phyloP scores from a whole-genome alignment of 2,888 invertebrate genomes.

The Carpatolechia fugitivella region DNA sequence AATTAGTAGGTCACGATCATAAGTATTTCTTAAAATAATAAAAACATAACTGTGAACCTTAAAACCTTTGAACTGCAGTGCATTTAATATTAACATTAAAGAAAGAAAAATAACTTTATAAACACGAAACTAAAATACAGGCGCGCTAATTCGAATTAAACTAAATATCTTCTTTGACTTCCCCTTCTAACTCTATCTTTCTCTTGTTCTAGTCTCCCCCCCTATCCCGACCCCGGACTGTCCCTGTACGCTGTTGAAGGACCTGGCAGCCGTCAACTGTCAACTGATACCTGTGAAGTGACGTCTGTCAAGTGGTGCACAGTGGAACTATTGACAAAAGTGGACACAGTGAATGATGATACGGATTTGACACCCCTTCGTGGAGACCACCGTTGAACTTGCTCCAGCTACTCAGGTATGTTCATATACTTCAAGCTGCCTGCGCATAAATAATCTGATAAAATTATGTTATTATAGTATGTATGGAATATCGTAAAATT shows the following conservation, averaged over 20 bases:
- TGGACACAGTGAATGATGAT: constrained; percentile 47
- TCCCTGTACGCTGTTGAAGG: constrained; percentile 42
- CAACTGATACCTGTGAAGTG: background rate
- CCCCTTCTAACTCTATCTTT: constrained; percentile 26
- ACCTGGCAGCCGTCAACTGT: constrained; percentile 12
- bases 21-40: no score
- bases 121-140: no score
- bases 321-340: constrained; percentile 23
- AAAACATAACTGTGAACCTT: no score
- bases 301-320: constrained; percentile 2
- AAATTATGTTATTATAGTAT: no score
- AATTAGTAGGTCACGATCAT: no score
- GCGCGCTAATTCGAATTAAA: background rate
- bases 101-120: no score
- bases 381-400: constrained; percentile 28
- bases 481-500: no score
- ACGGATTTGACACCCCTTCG: constrained; percentile 45
- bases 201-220: constrained; percentile 40
- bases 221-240: constrained; percentile 34
- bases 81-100: no score
- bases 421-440: constrained; percentile 12
- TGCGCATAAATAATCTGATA: no score
- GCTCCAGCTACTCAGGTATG: constrained; percentile 36
- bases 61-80: no score
- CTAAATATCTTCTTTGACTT: background rate